Conservation (phyloP, 1,140 invertebrate genomes). For the Halyomorpha halys region DNA sequence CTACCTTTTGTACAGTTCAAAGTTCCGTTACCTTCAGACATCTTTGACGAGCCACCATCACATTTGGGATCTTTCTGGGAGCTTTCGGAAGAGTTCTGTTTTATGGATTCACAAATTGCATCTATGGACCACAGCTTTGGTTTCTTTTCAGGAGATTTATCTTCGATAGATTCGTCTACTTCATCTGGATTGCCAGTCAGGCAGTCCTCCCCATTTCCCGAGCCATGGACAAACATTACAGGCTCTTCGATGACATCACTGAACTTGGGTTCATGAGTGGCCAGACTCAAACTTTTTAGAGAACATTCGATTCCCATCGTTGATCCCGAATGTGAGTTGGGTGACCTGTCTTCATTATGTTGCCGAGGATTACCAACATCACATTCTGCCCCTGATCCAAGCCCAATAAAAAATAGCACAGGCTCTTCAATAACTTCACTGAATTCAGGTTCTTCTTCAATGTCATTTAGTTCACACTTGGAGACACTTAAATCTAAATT, state of each 20-base stretch:
- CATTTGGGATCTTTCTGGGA: too few relatives aligned
- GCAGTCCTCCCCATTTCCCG: slow-evolving; percentile 56
- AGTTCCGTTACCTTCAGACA: too few relatives aligned
- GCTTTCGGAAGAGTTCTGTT: not conserved
- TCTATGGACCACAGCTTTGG: slow-evolving; percentile 34
- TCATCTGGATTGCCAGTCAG: slow-evolving; percentile 49
- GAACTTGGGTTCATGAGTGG: slow-evolving; percentile 32
- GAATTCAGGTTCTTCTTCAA: slow-evolving; percentile 36
- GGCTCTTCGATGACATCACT: slow-evolving; percentile 60
- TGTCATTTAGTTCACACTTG: not conserved
- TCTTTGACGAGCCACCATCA: too few relatives aligned
- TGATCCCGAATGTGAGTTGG: not conserved
- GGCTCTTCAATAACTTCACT: slow-evolving; percentile 62
- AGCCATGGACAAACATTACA: slow-evolving; percentile 54
- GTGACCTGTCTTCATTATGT: not conserved
- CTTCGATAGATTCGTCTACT: not conserved
- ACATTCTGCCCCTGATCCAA: slow-evolving; percentile 60
- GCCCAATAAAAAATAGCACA: slow-evolving; percentile 56
- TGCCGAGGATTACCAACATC: slow-evolving; percentile 49
- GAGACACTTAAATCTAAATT: not conserved
- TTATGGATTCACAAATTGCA: slow-evolving; percentile 27
- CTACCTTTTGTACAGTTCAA: too few relatives aligned
- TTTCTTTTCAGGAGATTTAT: slow-evolving; percentile 26
- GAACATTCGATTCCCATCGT: slow-evolving; percentile 1
- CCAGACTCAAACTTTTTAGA: not conserved